These are phyloP conservation scores for Drosophila azteca DNA, from an alignment of 1,140 invertebrate species.

Conservation along the genomic window DNA sequence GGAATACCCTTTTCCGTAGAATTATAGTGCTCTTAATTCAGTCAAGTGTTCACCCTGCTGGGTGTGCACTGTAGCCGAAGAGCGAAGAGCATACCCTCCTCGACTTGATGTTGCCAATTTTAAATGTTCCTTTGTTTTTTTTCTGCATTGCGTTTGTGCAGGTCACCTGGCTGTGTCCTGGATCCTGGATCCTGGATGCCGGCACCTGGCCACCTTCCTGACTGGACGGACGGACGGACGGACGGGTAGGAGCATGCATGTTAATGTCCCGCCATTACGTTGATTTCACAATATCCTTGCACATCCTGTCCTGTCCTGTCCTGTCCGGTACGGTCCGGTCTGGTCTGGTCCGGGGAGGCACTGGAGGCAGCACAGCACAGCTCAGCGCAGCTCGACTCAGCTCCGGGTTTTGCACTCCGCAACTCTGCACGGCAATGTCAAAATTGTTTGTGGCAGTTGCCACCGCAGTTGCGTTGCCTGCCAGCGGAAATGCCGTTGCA, in stretches of 20 bases:
- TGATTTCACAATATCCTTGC: slow-evolving; percentile 79
- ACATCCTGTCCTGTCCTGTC: slow-evolving; percentile 54
- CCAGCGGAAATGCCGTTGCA: slow-evolving; percentile 67
- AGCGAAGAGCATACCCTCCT: too few species aligned
- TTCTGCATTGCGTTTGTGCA: too few species aligned
- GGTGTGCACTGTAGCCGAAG: too few species aligned
- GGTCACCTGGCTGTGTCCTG: too few species aligned
- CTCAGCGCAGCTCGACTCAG: background rate
- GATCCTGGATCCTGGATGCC: slow-evolving; percentile 12
- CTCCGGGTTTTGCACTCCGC: slow-evolving; percentile 13
- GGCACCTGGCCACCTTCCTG: slow-evolving; percentile 38
- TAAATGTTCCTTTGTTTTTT: too few species aligned
- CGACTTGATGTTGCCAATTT: too few species aligned
- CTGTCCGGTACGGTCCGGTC: too few species aligned
- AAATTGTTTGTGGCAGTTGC: slow-evolving; percentile 79
- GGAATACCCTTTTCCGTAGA: too few species aligned
- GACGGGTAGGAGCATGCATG: slow-evolving; percentile 51
- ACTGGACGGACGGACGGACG: too few species aligned
- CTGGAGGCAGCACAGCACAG: slow-evolving; percentile 9
- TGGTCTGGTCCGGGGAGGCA: background rate
- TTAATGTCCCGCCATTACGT: slow-evolving; percentile 73
- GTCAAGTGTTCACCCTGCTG: too few species aligned
- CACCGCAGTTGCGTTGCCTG: slow-evolving; percentile 65
- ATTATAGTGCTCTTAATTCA: background rate
- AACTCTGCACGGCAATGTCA: slow-evolving; percentile 65